Percentiles rank a stretch among this genome's conserved stretches.
Evolutionary conservation across 1,140 invertebrate species (phyloP).

Genomic region (Diabrotica undecimpunctata): DNA sequence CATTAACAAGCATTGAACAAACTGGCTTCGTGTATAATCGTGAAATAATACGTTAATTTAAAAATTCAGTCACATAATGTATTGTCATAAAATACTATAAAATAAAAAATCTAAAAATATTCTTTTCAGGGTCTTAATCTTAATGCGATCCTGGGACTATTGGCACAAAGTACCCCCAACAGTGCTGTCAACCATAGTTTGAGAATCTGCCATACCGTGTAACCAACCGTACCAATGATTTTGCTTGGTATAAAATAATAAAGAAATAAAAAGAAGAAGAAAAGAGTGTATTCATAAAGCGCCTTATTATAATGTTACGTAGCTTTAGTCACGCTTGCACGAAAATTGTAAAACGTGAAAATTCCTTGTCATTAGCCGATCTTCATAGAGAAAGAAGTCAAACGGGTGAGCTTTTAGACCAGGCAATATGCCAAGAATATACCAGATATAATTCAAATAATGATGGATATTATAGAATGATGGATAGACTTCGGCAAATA

Average conservation of each 20-base stretch:
- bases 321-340: background rate
- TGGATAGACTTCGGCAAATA: no score
- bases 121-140: no score
- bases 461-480: no score
- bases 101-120: no score
- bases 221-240: background rate
- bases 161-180: background rate
- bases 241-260: background rate
- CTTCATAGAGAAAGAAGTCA: background rate
- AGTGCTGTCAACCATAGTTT: background rate
- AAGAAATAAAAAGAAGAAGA: background rate
- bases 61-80: no score
- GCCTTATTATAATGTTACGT: slow-evolving; percentile 1
- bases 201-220: background rate
- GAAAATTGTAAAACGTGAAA: slow-evolving; percentile 2
- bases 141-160: background rate
- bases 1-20: no score
- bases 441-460: no score
- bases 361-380: background rate
- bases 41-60: no score
- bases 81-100: no score
- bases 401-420: background rate
- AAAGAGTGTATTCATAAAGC: background rate
- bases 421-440: background rate
- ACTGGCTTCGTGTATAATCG: no score